These are phyloP conservation scores for Odontomachus brunneus DNA, from an alignment of 1,140 invertebrate species.

Conservation along the genomic window DNA sequence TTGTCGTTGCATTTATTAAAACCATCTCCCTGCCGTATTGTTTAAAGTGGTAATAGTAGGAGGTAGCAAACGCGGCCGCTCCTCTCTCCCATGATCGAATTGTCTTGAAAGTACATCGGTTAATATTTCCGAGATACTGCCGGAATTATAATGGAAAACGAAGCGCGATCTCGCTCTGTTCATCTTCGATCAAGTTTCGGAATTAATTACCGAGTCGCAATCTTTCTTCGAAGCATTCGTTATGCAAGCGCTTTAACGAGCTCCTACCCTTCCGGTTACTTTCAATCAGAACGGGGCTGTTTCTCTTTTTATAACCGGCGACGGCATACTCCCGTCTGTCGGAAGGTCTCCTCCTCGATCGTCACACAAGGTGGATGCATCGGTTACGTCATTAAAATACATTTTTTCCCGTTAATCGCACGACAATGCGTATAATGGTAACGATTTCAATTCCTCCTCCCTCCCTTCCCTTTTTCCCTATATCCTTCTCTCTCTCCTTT, in stretches of 20 bases:
- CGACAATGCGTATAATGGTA: not conserved
- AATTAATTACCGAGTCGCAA: conserved; percentile 69
- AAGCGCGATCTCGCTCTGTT: conserved; percentile 37
- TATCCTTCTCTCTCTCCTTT: no score
- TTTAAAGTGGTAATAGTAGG: not conserved
- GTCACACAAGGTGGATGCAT: not conserved
- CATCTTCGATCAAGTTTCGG: conserved; percentile 66
- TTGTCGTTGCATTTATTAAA: conserved; percentile 24
- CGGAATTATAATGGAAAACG: conserved; percentile 55
- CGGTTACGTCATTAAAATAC: not conserved
- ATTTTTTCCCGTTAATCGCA: not conserved
- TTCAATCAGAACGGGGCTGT: conserved; percentile 47
- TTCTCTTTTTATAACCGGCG: conserved; percentile 34
- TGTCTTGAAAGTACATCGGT: conserved; percentile 52
- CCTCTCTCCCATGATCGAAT: conserved; percentile 29
- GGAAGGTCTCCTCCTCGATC: not conserved
- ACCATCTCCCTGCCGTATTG: conserved; percentile 1
- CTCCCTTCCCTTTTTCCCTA: no score
- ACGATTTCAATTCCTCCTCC: not conserved
- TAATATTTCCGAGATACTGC: conserved; percentile 54
- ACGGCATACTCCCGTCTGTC: conserved; percentile 1
- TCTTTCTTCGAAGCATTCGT: conserved; percentile 65
- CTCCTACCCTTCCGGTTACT: conserved; percentile 61
- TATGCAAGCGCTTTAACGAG: conserved; percentile 70
- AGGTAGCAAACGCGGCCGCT: not conserved